Base-by-base conservation (phyloP, 1,140 invertebrate species). In the Leptinotarsa lineolata region DNA sequence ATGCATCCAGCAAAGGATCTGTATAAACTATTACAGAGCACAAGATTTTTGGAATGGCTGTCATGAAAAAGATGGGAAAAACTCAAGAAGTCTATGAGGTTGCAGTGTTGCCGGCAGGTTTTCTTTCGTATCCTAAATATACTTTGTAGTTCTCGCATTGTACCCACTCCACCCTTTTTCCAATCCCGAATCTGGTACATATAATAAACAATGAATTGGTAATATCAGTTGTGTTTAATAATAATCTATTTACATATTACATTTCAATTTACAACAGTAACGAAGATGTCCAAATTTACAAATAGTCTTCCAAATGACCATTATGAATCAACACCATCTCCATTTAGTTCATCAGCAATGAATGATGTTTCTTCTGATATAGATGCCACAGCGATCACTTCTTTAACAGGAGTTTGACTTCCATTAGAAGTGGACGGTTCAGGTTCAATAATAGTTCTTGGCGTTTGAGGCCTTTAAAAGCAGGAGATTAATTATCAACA, bases 341-440 rank as follows among this genome's bases (percentile, higher is more conserved):
- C 87, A 77, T 87, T 82, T 20, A 86, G 85, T 15, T 85, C 71
- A 20, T 80, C 78, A 3, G 89, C 90, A 58, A 92, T 92, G 79
- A 92, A 92, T 1, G 91, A 92, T 2, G 91, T 92, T 81, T 93
- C 92, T 80, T 92, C 91, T 0, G 91, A 92, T 64, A 86, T 82
- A 11, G 80, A 77, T 30, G 74, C 60, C 82, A 70, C 30, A 30
- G 71, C 13, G n/a, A 30, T 58, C 11, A 66, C 85, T 83, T 39
- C 80, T 79, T 80, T 84, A 84, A 45, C 84, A 75, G 65, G 82
- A 72, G n/a, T 16, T 22, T 20, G n/a, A 66, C 58, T 39, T 54
- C 58, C 71, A 24, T 24, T 68, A 22, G 74, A 73, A 67, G 65
- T 76, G 13, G 61, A 39, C 22, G 76, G 22, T 76, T 79, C 79